Percentiles rank a stretch among this genome's conserved stretches.
These are phyloP conservation scores for Campylomormyrus tamandua DNA, from an alignment of 2,113 vertebrate genomes.

Conservation along the genomic window DNA sequence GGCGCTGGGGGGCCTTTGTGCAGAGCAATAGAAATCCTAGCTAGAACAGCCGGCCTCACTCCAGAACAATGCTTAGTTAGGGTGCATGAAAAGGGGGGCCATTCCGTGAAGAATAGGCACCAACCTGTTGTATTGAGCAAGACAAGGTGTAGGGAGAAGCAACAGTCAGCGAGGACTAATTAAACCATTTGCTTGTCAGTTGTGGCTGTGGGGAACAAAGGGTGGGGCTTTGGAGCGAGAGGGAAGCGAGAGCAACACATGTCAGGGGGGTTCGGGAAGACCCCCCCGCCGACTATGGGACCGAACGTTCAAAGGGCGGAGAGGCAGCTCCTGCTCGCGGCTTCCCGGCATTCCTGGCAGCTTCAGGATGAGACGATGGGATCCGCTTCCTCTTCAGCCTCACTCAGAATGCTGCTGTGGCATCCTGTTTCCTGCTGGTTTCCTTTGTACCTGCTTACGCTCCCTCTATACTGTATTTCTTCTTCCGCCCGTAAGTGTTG, in stretches of 20 bases:
- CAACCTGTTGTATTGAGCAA: constrained; percentile 27
- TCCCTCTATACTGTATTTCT: background rate
- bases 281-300: background rate
- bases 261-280: background rate
- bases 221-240: constrained; percentile 19
- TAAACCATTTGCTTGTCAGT: constrained; percentile 40
- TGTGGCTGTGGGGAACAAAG: constrained; percentile 32
- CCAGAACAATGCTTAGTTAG: constrained; percentile 39
- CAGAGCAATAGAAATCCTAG: constrained; percentile 18
- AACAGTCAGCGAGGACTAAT: constrained; percentile 41
- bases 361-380: background rate
- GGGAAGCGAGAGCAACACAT: constrained; percentile 22
- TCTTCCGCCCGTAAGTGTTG: background rate
- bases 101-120: constrained; percentile 41
- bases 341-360: background rate
- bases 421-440: background rate
- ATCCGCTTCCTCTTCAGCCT: background rate
- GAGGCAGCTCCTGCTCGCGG: background rate
- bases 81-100: constrained; percentile 36
- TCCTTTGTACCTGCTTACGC: background rate
- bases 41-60: constrained; percentile 36
- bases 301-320: background rate
- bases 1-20: constrained; percentile 33
- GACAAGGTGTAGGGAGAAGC: constrained; percentile 37
- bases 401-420: background rate